Conservation (phyloP, 2,888 invertebrate genomes). For the Tanypteryx hageni region DNA sequence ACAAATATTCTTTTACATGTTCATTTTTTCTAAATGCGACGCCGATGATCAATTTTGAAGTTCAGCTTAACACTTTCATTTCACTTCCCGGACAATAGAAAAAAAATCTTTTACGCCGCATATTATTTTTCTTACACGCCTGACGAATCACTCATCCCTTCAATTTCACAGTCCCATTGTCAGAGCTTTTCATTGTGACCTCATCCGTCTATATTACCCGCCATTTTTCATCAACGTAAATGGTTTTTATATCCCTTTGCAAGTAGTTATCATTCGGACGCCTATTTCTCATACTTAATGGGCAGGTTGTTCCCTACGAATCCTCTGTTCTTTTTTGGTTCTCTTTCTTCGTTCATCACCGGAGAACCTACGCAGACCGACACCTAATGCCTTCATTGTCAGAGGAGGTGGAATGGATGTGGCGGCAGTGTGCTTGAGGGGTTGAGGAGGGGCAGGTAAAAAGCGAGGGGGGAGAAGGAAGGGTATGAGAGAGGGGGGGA, state of each 20-base stretch:
- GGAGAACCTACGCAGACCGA: slow-evolving; percentile 16
- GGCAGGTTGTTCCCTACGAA: slow-evolving; percentile 4
- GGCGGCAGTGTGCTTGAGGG: background rate
- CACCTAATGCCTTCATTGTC: slow-evolving; percentile 45
- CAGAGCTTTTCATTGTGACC: slow-evolving; percentile 7
- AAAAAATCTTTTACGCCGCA: background rate
- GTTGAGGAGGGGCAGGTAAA: background rate
- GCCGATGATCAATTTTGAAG: background rate
- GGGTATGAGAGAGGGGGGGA: background rate
- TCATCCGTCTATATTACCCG: slow-evolving; percentile 26
- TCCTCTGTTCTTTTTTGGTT: slow-evolving; percentile 12
- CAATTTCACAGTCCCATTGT: slow-evolving; percentile 26
- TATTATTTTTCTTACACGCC: background rate
- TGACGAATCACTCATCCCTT: slow-evolving; percentile 41
- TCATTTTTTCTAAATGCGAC: too few species aligned
- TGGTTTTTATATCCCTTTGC: slow-evolving; percentile 39
- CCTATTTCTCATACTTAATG: slow-evolving; percentile 41
- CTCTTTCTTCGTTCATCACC: slow-evolving; percentile 15
- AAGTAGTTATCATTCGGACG: slow-evolving; percentile 37
- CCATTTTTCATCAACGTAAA: slow-evolving; percentile 49
- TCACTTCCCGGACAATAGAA: background rate
- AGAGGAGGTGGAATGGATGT: background rate
- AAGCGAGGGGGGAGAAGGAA: too few species aligned
- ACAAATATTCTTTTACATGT: too few species aligned
- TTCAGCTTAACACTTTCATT: slow-evolving; percentile 12